Conservation (phyloP, 2,888 invertebrate genomes). For the Drosophila neoperkinsi region DNA sequence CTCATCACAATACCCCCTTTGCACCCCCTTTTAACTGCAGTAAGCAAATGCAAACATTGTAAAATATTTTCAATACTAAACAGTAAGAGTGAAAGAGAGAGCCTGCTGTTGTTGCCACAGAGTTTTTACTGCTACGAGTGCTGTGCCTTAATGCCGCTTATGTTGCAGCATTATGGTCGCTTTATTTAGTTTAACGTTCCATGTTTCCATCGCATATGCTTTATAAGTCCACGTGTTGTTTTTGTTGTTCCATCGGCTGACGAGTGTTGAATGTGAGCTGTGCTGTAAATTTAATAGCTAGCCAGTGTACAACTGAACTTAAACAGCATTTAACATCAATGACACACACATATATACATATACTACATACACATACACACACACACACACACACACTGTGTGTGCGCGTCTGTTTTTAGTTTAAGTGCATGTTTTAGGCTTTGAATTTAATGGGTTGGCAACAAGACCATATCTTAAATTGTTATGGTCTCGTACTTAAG, state of each 20-base stretch:
- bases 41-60: slow-evolving; percentile 71
- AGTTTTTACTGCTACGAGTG: slow-evolving; percentile 39
- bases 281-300: slow-evolving; percentile 46
- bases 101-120: slow-evolving; percentile 19
- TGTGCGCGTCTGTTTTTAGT: slow-evolving; percentile 14
- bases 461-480: slow-evolving; percentile 11
- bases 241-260: slow-evolving; percentile 19
- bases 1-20: slow-evolving; percentile 36
- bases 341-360: background rate
- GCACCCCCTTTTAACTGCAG: background rate
- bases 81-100: background rate
- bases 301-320: slow-evolving; percentile 15
- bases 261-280: background rate
- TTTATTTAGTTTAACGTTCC: slow-evolving; percentile 43
- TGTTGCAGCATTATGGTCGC: slow-evolving; percentile 57
- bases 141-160: slow-evolving; percentile 50
- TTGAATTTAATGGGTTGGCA: slow-evolving; percentile 19
- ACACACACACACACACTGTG: background rate
- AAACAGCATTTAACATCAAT: slow-evolving; percentile 24
- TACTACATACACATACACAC: background rate
- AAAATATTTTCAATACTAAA: slow-evolving; percentile 69
- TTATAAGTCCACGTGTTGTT: slow-evolving; percentile 23
- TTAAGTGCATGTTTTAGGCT: slow-evolving; percentile 35
- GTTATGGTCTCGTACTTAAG: slow-evolving; percentile 5
- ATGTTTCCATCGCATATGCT: slow-evolving; percentile 45